phyloP scores from a whole-genome alignment of 1,140 invertebrate genomes.

The Drosophila jambulina region DNA sequence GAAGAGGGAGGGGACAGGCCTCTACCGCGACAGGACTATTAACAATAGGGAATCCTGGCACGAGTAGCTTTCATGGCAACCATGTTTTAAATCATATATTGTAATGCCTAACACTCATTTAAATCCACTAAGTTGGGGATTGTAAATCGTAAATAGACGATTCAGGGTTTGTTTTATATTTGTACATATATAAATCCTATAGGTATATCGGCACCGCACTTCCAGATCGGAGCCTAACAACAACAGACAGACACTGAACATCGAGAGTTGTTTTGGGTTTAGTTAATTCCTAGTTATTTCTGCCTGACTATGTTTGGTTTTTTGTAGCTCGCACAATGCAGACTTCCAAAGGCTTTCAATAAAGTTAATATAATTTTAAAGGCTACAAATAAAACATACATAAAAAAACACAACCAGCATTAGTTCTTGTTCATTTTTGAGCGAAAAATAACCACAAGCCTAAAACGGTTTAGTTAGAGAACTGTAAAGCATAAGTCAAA shows the following conservation, averaged over 20 bases:
- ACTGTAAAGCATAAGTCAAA: not conserved
- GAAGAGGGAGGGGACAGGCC: not conserved
- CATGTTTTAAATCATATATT: too few relatives aligned
- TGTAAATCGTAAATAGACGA: not conserved
- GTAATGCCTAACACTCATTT: not conserved
- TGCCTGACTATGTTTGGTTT: not conserved
- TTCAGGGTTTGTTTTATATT: not conserved
- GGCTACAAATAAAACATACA: too few relatives aligned
- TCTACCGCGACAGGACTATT: slow-evolving; percentile 1
- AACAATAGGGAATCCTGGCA: slow-evolving; percentile 25
- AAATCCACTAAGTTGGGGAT: not conserved
- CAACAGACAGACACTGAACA: not conserved
- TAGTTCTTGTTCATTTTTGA: not conserved
- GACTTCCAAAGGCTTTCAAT: not conserved
- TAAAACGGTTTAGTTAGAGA: not conserved
- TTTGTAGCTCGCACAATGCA: too few relatives aligned
- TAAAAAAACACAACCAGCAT: not conserved
- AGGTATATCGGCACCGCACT: not conserved
- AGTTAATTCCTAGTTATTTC: not conserved
- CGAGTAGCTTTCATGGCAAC: not conserved
- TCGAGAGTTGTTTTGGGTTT: not conserved
- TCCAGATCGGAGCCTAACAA: not conserved
- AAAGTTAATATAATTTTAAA: too few relatives aligned
- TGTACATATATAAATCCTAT: not conserved
- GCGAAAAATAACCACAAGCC: not conserved